Conservation (phyloP, 2,888 invertebrate genomes). For the Diachrysia chrysitis region DNA sequence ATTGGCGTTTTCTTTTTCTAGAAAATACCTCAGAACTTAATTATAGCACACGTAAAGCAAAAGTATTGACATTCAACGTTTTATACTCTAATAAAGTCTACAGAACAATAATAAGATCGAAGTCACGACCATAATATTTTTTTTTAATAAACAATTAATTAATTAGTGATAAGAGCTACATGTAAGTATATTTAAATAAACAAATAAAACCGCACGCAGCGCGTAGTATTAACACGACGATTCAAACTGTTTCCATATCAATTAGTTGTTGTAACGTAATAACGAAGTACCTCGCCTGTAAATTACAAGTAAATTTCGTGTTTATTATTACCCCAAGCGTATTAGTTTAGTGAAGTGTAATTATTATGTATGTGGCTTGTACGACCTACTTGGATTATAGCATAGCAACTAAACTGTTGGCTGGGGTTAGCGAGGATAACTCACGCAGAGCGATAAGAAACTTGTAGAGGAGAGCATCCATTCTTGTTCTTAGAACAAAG, state of each 20-base stretch:
- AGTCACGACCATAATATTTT: neutral
- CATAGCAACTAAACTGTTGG: constrained; percentile 65
- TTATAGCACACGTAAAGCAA: no score
- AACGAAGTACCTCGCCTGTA: constrained; percentile 29
- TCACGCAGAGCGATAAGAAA: constrained; percentile 78
- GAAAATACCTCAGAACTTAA: no score
- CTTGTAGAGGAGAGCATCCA: constrained; percentile 73
- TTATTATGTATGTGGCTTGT: constrained; percentile 64
- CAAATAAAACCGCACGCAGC: neutral
- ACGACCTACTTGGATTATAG: constrained; percentile 59
- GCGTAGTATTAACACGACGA: neutral
- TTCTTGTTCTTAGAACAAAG: constrained; percentile 77
- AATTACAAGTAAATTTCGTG: constrained; percentile 55
- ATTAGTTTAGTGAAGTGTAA: constrained; percentile 58
- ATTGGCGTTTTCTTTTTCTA: no score
- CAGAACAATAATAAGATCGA: neutral
- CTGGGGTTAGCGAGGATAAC: constrained; percentile 69
- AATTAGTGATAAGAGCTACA: neutral
- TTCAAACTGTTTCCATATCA: constrained; percentile 46
- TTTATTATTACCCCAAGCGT: constrained; percentile 48
- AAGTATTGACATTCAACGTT: no score
- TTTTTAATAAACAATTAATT: neutral
- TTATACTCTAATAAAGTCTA: no score
- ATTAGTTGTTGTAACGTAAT: constrained; percentile 51
- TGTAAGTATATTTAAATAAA: neutral